Percentiles rank a stretch among this genome's conserved stretches.
Conservation (phyloP, 1,140 invertebrate species). For the Melitaea cinxia region DNA sequence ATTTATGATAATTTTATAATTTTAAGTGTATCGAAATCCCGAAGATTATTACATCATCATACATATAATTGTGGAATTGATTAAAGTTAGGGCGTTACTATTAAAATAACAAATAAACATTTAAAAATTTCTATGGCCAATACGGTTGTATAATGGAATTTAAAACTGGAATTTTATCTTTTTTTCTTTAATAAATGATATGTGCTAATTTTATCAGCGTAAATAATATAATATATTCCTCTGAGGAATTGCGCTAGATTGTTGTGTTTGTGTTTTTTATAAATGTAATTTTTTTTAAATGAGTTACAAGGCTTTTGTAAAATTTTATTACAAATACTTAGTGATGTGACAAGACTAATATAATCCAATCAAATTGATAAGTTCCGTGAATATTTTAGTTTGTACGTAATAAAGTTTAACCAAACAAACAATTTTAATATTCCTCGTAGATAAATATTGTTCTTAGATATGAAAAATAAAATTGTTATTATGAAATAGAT, state of each 20-base stretch:
- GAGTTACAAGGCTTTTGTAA: not conserved
- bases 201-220: conserved; percentile 4
- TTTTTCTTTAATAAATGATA: conserved; percentile 7
- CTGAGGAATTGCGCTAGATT: conserved; percentile 14
- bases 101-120: conserved; percentile 9
- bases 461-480: conserved; percentile 4
- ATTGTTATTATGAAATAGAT: conserved; percentile 8
- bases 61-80: conserved; percentile 49
- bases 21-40: conserved; percentile 3
- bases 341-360: not conserved
- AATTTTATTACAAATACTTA: not conserved
- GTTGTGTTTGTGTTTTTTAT: not conserved
- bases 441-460: conserved; percentile 1
- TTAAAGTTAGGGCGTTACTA: conserved; percentile 22
- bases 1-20: conserved; percentile 22
- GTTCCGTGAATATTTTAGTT: not conserved
- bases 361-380: not conserved
- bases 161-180: conserved; percentile 15
- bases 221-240: conserved; percentile 2
- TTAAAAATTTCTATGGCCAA: not conserved
- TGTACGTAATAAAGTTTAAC: not conserved
- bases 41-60: conserved; percentile 9
- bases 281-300: not conserved
- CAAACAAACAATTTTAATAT: not conserved
- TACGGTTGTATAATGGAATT: conserved; percentile 16